These are phyloP conservation scores for Brachymystax lenok DNA, from an alignment of 2,797 vertebrate genomes.

Conservation along the genomic window DNA sequence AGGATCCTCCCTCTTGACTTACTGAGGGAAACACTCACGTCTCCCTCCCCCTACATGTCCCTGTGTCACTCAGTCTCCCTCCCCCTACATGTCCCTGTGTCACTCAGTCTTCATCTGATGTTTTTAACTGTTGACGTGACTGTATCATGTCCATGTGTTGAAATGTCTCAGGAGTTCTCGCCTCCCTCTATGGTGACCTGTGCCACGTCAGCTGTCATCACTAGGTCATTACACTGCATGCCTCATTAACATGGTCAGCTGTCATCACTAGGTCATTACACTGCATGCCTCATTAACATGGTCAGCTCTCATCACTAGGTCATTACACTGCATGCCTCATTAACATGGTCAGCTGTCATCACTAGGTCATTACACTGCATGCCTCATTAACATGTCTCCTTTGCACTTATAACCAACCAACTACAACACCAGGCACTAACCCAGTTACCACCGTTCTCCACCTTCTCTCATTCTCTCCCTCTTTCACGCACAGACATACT, in stretches of 20 bases:
- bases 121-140: neutral
- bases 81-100: no score
- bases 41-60: neutral
- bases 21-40: no score
- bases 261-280: neutral
- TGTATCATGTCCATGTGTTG: neutral
- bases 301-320: no score
- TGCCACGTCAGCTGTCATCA: constrained; percentile 1
- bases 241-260: neutral
- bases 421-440: constrained; percentile 40
- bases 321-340: no score
- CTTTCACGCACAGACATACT: neutral
- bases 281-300: no score
- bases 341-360: no score
- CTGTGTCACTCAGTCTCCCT: no score
- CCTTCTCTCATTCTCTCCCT: constrained; percentile 38
- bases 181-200: neutral
- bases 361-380: neutral
- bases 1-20: no score
- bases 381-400: constrained; percentile 28
- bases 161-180: neutral
- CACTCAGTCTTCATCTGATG: neutral
- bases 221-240: no score
- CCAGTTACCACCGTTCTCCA: constrained; percentile 26
- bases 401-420: constrained; percentile 25